phyloP scores from a whole-genome alignment of 1,140 invertebrate genomes.

The Cotesia chilonis region DNA sequence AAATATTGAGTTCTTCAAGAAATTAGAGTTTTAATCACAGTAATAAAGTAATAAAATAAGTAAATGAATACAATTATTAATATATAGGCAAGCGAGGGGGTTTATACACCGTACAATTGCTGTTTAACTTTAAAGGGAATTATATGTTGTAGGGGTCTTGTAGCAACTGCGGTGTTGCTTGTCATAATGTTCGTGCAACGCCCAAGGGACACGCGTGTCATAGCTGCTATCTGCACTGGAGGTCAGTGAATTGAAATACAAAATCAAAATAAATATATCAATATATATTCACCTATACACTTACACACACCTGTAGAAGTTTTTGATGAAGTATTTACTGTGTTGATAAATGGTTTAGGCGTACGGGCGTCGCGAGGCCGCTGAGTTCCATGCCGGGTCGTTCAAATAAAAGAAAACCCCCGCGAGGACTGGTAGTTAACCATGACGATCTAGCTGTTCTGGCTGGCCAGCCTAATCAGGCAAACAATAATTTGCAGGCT shows the following conservation, averaged over 20 bases:
- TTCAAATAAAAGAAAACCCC: conserved; percentile 87
- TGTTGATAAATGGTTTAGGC: conserved; percentile 53
- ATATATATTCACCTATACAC: conserved; percentile 7
- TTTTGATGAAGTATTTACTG: neutral
- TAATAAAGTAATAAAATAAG: neutral
- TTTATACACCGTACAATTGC: conserved; percentile 24
- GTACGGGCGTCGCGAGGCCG: conserved; percentile 63
- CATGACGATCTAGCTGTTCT: conserved; percentile 93
- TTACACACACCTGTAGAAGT: neutral
- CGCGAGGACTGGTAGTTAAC: conserved; percentile 96
- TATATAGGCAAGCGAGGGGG: conserved; percentile 27
- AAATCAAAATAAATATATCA: conserved; percentile 25
- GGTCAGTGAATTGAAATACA: conserved; percentile 67
- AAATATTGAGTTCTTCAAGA: neutral
- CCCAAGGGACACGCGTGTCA: conserved; percentile 81
- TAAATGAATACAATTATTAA: conserved; percentile 16
- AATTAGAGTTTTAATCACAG: neutral
- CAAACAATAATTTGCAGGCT: conserved; percentile 85
- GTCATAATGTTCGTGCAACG: conserved; percentile 76
- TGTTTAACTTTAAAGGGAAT: conserved; percentile 58
- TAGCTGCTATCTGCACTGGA: conserved; percentile 83
- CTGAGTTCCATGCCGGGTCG: conserved; percentile 73
- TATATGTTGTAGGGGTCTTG: conserved; percentile 72
- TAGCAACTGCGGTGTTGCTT: conserved; percentile 80
- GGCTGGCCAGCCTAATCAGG: conserved; percentile 77